phyloP scores from a whole-genome alignment of 2,113 vertebrate species.

The Brevimyrus niger region DNA sequence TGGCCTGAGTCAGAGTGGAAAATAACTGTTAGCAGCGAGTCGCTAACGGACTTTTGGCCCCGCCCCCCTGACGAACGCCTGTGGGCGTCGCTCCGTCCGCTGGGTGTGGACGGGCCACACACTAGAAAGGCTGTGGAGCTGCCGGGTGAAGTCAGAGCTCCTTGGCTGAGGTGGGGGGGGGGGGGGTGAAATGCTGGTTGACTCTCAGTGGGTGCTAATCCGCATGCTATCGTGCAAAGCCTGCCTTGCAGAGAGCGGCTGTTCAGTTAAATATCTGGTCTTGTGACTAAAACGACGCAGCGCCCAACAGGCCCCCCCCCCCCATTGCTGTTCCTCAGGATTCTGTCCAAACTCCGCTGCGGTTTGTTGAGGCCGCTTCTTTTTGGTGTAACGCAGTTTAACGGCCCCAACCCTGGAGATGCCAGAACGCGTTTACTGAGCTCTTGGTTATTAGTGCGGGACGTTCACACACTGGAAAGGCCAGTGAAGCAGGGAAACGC shows the following conservation, averaged over 20 bases:
- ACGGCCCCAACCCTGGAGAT: background rate
- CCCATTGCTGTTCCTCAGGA: background rate
- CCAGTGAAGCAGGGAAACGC: background rate
- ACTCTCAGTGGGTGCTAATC: background rate
- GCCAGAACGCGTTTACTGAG: background rate
- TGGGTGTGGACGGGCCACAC: background rate
- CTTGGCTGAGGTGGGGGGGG: background rate
- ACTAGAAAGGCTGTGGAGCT: background rate
- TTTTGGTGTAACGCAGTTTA: background rate
- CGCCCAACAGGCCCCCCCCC: background rate
- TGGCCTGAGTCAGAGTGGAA: slow-evolving; percentile 18
- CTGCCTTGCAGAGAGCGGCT: background rate
- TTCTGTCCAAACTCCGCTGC: background rate
- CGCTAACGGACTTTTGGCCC: background rate
- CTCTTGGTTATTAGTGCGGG: background rate
- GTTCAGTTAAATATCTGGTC: background rate
- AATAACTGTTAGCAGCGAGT: background rate
- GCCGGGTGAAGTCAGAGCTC: background rate
- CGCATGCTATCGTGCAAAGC: background rate
- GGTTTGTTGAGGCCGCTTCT: background rate
- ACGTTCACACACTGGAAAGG: background rate
- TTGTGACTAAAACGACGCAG: background rate
- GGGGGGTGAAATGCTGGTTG: background rate
- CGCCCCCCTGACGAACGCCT: background rate
- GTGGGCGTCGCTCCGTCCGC: background rate